Evolutionary conservation across 2,113 vertebrate species (phyloP).

Genomic region (Tor tambroides): DNA sequence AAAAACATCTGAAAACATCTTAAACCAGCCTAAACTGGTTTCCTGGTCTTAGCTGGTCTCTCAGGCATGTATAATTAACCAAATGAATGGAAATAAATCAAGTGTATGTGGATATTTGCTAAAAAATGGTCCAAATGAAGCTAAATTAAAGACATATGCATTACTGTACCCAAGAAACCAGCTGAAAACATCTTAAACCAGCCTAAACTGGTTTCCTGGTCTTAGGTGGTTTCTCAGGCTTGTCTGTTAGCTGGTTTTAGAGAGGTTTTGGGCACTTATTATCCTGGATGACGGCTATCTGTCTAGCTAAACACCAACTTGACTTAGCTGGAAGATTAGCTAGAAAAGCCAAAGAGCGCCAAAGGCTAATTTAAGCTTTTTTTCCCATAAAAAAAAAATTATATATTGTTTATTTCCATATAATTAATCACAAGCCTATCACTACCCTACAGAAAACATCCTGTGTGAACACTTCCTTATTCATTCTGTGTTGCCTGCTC

Average conservation of each 20-base stretch:
- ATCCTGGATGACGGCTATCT: not conserved
- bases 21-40: not conserved
- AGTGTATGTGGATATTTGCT: not conserved
- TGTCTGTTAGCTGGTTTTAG: not conserved
- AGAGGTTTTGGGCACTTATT: not conserved
- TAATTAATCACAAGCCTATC: not conserved
- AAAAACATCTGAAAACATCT: too few relatives aligned
- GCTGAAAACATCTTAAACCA: not conserved
- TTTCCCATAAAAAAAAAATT: not conserved
- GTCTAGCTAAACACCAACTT: not conserved
- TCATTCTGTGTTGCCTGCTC: not conserved
- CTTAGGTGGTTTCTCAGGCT: not conserved
- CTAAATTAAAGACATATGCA: not conserved
- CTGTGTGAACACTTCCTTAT: not conserved
- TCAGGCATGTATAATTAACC: not conserved
- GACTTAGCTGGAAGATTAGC: not conserved
- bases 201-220: not conserved
- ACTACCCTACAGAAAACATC: not conserved
- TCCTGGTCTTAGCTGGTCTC: not conserved
- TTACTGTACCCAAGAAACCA: not conserved
- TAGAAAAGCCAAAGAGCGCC: not conserved
- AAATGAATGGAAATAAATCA: not conserved
- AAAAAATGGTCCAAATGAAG: not conserved
- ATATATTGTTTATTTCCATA: not conserved
- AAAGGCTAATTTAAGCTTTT: not conserved